Conservation (phyloP, 2,888 invertebrate genomes). For the Heliconius erato region DNA sequence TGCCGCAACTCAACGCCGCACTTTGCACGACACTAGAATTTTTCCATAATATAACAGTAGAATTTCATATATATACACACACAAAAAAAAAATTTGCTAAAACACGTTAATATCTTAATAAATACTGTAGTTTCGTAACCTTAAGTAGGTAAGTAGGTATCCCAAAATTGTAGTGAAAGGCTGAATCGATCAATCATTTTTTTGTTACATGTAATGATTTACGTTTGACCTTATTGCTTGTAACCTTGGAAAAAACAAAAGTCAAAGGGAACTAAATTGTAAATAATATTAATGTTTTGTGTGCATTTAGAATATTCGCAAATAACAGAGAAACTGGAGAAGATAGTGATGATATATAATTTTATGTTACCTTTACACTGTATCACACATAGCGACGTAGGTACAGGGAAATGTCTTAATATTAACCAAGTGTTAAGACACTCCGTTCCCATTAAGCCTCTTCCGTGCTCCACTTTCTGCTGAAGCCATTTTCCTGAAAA, state of each 20-base stretch:
- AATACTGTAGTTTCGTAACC: slow-evolving; percentile 29
- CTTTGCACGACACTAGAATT: no score
- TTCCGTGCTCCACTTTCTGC: not conserved
- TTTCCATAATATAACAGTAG: no score
- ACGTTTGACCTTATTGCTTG: slow-evolving; percentile 37
- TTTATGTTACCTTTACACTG: not conserved
- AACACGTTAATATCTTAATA: slow-evolving; percentile 14
- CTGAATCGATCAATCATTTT: slow-evolving; percentile 43
- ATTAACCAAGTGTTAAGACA: not conserved
- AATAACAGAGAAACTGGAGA: not conserved
- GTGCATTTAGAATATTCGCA: not conserved
- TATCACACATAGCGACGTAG: not conserved
- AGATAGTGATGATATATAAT: not conserved
- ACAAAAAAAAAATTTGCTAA: not conserved
- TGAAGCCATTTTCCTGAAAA: no score
- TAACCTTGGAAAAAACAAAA: slow-evolving; percentile 31
- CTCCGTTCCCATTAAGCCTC: not conserved
- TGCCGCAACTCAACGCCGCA: not conserved
- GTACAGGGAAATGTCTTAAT: not conserved
- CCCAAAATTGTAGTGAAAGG: slow-evolving; percentile 42
- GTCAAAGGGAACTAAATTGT: slow-evolving; percentile 1
- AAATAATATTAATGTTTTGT: not conserved
- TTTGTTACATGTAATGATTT: slow-evolving; percentile 37
- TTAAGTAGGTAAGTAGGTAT: slow-evolving; percentile 36
- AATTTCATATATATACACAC: not conserved